Conservation (phyloP, 1,140 invertebrate genomes). For the Drosophila equinoxialis region DNA sequence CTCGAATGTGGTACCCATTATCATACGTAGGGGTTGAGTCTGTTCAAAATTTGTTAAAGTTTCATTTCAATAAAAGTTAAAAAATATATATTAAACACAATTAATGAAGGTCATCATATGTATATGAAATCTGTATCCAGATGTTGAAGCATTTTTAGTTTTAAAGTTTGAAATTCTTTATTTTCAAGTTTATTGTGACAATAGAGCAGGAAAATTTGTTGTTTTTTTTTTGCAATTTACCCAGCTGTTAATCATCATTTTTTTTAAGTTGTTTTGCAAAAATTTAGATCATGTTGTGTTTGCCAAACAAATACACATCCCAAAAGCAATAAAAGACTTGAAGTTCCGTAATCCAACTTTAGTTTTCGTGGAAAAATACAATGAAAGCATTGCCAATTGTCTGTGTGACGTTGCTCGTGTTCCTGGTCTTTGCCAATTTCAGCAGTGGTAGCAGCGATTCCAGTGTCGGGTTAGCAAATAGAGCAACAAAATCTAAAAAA, state of each 20-base stretch:
- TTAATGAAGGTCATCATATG: not conserved
- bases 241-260: not conserved
- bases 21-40: constrained; percentile 41
- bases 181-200: not conserved
- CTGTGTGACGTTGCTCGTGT: constrained; percentile 15
- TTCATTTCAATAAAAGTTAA: not conserved
- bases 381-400: constrained; percentile 30
- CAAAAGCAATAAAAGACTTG: constrained; percentile 25
- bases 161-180: not conserved
- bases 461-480: constrained; percentile 22
- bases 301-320: constrained; percentile 27
- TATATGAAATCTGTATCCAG: not conserved
- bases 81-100: not conserved
- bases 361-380: constrained; percentile 6
- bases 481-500: not conserved
- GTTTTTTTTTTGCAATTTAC: not conserved
- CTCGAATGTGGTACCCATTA: constrained; percentile 37
- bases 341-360: not conserved
- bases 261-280: constrained; percentile 29
- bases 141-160: not conserved
- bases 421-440: constrained; percentile 9
- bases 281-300: constrained; percentile 10
- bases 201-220: not conserved
- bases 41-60: constrained; percentile 4
- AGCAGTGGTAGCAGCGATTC: not conserved